Evolutionary conservation across 2,888 invertebrate genomes (phyloP).

Genomic region (Clostera curtula): DNA sequence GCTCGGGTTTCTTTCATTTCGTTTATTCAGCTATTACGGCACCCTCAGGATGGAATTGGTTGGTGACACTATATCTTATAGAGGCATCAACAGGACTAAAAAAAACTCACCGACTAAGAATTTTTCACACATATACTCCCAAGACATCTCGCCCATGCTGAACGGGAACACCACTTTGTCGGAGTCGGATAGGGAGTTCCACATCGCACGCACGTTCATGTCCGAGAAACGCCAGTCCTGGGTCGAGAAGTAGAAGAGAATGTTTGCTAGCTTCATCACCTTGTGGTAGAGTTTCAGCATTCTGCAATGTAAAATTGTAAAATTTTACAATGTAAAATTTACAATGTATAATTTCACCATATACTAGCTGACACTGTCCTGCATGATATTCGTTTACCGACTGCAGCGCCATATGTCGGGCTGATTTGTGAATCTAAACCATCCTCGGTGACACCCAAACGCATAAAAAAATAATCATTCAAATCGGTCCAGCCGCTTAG

Average conservation of each 20-base stretch:
- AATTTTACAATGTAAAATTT: background rate
- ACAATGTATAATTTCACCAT: too few relatives aligned
- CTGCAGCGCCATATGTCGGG: too few relatives aligned
- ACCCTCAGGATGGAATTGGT: too few relatives aligned
- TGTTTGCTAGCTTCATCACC: slow-evolving; percentile 82
- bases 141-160: slow-evolving; percentile 81
- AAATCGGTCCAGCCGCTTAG: too few relatives aligned
- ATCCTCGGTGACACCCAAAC: too few relatives aligned
- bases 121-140: slow-evolving; percentile 75
- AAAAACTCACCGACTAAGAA: slow-evolving; percentile 49
- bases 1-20: too few relatives aligned
- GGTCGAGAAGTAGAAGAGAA: slow-evolving; percentile 85
- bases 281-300: slow-evolving; percentile 83
- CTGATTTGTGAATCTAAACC: too few relatives aligned
- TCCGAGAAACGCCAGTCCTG: slow-evolving; percentile 84
- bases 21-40: too few relatives aligned
- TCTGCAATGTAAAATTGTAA: slow-evolving; percentile 53
- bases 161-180: slow-evolving; percentile 82
- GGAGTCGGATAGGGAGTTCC: slow-evolving; percentile 68
- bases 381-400: too few relatives aligned
- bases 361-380: too few relatives aligned
- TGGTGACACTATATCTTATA: background rate
- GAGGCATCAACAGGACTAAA: too few relatives aligned
- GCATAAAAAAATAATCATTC: too few relatives aligned
- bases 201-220: slow-evolving; percentile 74